Base-by-base conservation (phyloP, 1,140 invertebrate species). In the Eulimnadia texana region DNA sequence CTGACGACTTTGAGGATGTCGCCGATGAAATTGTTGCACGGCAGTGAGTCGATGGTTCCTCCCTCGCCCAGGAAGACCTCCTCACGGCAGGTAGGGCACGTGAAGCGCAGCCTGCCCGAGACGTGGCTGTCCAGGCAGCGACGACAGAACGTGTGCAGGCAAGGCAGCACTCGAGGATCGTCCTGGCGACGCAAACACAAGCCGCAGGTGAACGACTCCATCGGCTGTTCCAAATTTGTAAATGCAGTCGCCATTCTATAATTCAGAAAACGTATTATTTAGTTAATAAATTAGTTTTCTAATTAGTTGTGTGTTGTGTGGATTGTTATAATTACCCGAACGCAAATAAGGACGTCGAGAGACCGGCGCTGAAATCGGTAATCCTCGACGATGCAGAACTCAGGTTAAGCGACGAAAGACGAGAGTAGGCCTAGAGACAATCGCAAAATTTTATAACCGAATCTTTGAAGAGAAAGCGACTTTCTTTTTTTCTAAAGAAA, bases 81-180 rank as follows among this genome's bases (percentile, higher is more conserved):
- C 58, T 72, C 67, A 50, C 69, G 64, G 62, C 73, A 74, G 11
- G 72, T 69, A n/a, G 73, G 73, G 57, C 73, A 74, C 22, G 65
- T 63, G n/a, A 73, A 65, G 23, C 63, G 65, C 23, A 64, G 61
- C 57, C 61, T 33, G n/a, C 53, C 67, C 58, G 53, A 65, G 59
- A 67, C 67, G 10, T 65, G 61, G 6, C 52, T 47, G 29, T 76
- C 73, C 28, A 77, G 65, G 65, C 76, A 77, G 61, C 71, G 61
- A 33, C 72, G 69, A 66, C 76, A 77, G 61, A 76, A 75, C 20
- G 73, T 72, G 65, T 77, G 76, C 56, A 77, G 72, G 61, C 76
- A 77, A 29, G 74, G 75, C 53, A 77, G 64, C 25, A 77, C 74
- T 65, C 74, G 68, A 2, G 73, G 72, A 51, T 75, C 73, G 55